A percentile compares a stretch with the other conserved stretches of the same genome.
Conservation (phyloP, 1,140 invertebrate genomes). For the Neotoxoptera formosana region DNA sequence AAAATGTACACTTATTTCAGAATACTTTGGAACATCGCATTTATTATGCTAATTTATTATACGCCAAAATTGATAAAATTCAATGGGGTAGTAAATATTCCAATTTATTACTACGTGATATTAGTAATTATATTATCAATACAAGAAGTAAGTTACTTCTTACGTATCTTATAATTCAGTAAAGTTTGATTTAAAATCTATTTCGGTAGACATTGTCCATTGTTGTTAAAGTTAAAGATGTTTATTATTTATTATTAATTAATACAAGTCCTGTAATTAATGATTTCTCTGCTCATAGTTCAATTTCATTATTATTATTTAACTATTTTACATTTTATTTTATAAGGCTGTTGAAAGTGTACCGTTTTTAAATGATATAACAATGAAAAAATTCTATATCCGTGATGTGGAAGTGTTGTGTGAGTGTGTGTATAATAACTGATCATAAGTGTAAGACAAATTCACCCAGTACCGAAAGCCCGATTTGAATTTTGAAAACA, state of each 20-base stretch:
- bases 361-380: no score
- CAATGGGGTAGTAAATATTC: background rate
- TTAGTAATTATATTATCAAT: background rate
- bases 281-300: no score
- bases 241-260: no score
- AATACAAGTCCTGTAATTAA: no score
- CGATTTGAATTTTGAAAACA: background rate
- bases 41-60: background rate
- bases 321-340: no score
- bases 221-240: no score
- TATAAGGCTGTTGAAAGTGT: no score
- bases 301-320: no score
- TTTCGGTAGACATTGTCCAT: background rate
- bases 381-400: no score
- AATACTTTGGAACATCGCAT: background rate
- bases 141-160: slow-evolving; percentile 9
- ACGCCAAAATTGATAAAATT: slow-evolving; percentile 1
- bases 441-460: background rate
- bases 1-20: background rate
- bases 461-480: background rate
- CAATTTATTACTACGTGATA: background rate
- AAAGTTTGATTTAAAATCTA: background rate
- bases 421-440: no score
- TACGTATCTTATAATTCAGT: background rate
- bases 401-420: no score